These are phyloP conservation scores for Lasiurus borealis DNA, from an alignment of 2,113 vertebrate species.

Conservation along the genomic window DNA sequence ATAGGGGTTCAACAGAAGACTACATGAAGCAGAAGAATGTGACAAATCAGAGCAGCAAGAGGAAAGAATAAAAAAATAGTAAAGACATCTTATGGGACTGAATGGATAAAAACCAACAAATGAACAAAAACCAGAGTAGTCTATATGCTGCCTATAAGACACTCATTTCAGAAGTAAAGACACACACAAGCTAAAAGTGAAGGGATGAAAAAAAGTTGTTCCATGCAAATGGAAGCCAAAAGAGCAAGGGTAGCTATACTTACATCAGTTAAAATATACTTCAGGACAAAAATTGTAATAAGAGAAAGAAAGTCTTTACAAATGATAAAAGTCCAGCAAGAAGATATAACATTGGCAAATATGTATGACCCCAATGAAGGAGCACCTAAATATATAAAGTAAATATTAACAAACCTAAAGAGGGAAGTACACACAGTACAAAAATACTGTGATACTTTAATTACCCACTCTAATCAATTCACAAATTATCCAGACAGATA, in stretches of 20 bases:
- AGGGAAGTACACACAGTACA: not conserved
- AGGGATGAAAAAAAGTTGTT: not conserved
- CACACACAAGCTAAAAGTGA: not conserved
- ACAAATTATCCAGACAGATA: not conserved
- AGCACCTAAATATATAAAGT: not conserved
- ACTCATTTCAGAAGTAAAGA: not conserved
- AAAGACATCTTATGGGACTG: not conserved
- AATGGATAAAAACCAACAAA: not conserved
- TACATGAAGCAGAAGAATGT: not conserved
- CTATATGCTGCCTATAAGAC: not conserved
- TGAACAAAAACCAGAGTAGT: not conserved
- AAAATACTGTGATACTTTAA: not conserved
- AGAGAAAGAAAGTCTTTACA: not conserved
- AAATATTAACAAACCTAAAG: not conserved
- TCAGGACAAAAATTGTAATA: not conserved
- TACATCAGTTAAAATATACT: not conserved
- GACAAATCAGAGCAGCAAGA: not conserved
- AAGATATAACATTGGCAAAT: not conserved
- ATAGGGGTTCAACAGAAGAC: not conserved
- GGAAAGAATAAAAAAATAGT: not conserved
- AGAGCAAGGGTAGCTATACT: too few relatives aligned
- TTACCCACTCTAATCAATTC: not conserved
- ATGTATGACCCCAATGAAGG: not conserved
- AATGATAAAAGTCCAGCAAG: not conserved
- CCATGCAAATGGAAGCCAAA: not conserved